Evolutionary conservation across 2,888 invertebrate species (phyloP).

Genomic region (Cataglyphis livida): DNA sequence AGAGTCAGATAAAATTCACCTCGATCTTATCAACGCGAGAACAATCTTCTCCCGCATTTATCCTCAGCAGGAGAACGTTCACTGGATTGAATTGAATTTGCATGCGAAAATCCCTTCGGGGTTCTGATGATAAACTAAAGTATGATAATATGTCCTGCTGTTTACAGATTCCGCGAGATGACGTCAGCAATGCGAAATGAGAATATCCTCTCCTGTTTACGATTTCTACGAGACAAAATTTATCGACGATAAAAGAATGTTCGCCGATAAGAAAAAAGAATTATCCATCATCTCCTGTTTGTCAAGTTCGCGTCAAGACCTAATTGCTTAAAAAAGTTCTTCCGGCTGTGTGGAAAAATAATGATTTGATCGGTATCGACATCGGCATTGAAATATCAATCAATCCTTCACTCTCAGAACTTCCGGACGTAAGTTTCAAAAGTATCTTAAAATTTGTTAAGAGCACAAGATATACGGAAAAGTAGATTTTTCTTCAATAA

Average conservation of each 20-base stretch:
- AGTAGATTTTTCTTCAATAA: neutral
- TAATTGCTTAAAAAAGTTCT: slow-evolving; percentile 4
- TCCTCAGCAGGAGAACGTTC: slow-evolving; percentile 8
- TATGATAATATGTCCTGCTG: neutral
- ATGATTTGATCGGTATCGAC: slow-evolving; percentile 7
- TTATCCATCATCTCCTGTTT: slow-evolving; percentile 8
- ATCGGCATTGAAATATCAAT: slow-evolving; percentile 3
- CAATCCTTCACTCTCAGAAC: neutral
- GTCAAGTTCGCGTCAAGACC: neutral
- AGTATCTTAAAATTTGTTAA: neutral
- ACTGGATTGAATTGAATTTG: neutral
- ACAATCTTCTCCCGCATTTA: slow-evolving; percentile 21
- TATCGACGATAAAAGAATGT: slow-evolving; percentile 10
- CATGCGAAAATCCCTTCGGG: neutral
- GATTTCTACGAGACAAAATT: neutral
- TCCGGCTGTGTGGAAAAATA: neutral
- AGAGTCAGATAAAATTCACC: neutral
- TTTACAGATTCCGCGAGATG: slow-evolving; percentile 19
- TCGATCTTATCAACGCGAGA: slow-evolving; percentile 21
- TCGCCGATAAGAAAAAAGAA: slow-evolving; percentile 3
- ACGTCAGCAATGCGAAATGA: slow-evolving; percentile 11
- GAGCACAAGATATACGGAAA: neutral
- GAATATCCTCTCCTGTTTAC: neutral
- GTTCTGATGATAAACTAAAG: slow-evolving; percentile 7
- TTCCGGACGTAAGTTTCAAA: neutral